These are phyloP conservation scores for Diabrotica balteata DNA, from an alignment of 2,888 invertebrate species.

Conservation along the genomic window DNA sequence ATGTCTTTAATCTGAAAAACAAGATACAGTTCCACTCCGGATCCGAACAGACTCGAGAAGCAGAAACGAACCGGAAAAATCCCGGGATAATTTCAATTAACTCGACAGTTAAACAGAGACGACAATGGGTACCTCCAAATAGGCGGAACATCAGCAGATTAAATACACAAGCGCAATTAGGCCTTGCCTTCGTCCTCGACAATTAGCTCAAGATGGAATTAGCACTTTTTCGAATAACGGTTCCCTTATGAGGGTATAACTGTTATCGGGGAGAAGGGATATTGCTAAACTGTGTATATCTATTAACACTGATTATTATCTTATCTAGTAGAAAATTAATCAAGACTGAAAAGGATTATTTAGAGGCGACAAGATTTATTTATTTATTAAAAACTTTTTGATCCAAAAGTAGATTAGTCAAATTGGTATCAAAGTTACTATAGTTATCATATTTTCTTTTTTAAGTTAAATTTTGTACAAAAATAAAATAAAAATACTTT, in stretches of 20 bases:
- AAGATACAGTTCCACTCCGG: slow-evolving; percentile 11
- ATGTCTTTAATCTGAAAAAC: slow-evolving; percentile 16
- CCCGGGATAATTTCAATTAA: slow-evolving; percentile 36
- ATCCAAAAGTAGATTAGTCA: too few relatives aligned
- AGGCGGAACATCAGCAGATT: slow-evolving; percentile 37
- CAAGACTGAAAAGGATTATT: too few relatives aligned
- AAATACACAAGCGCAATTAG: slow-evolving; percentile 46
- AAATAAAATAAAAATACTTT: too few relatives aligned
- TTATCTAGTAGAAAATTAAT: too few relatives aligned
- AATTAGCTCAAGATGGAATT: slow-evolving; percentile 17
- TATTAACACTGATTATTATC: too few relatives aligned
- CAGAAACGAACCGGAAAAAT: slow-evolving; percentile 27
- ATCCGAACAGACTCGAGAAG: slow-evolving; percentile 12
- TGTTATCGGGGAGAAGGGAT: too few relatives aligned
- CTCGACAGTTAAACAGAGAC: slow-evolving; percentile 31
- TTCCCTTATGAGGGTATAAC: background rate
- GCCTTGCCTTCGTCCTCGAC: slow-evolving; percentile 13
- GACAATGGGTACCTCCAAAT: slow-evolving; percentile 35
- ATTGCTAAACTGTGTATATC: too few relatives aligned
- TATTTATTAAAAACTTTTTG: too few relatives aligned
- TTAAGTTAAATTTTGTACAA: too few relatives aligned
- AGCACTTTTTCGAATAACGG: slow-evolving; percentile 4
- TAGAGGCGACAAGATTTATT: too few relatives aligned
- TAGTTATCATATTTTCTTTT: too few relatives aligned
- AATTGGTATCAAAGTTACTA: too few relatives aligned